A percentile compares a stretch with the other conserved stretches of the same genome.
Evolutionary conservation across 2,797 vertebrate genomes (phyloP).

Genomic region (Botia kubotai): DNA sequence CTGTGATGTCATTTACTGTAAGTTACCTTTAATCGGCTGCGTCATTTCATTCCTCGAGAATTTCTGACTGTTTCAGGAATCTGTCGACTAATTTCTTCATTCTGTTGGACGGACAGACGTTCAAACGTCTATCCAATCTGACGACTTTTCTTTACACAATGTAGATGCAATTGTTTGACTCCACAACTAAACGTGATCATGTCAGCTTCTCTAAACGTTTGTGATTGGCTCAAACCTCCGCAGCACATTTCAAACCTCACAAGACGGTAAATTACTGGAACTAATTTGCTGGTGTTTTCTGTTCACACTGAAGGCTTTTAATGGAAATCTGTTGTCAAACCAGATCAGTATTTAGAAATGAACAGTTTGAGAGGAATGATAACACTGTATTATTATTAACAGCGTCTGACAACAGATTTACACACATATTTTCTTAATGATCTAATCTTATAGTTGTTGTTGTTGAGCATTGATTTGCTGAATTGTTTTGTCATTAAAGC

Average conservation of each 20-base stretch:
- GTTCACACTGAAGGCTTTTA: neutral
- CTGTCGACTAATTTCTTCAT: no score
- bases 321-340: neutral
- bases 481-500: slow-evolving; percentile 62
- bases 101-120: no score
- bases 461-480: slow-evolving; percentile 69
- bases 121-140: no score
- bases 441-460: slow-evolving; percentile 67
- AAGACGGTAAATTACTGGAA: no score
- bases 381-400: slow-evolving; percentile 24
- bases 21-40: neutral
- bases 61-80: no score
- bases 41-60: no score
- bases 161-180: no score
- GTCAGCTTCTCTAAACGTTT: neutral
- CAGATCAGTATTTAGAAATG: slow-evolving; percentile 42
- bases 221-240: no score
- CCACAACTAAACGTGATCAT: neutral
- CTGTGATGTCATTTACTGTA: neutral
- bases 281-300: neutral
- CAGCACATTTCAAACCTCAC: neutral
- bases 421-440: slow-evolving; percentile 55
- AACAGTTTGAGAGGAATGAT: slow-evolving; percentile 81
- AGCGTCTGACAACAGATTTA: no score
- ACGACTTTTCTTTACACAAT: neutral